Evolutionary conservation across 2,113 vertebrate genomes (phyloP).

Genomic region (Vanacampus margaritifer): DNA sequence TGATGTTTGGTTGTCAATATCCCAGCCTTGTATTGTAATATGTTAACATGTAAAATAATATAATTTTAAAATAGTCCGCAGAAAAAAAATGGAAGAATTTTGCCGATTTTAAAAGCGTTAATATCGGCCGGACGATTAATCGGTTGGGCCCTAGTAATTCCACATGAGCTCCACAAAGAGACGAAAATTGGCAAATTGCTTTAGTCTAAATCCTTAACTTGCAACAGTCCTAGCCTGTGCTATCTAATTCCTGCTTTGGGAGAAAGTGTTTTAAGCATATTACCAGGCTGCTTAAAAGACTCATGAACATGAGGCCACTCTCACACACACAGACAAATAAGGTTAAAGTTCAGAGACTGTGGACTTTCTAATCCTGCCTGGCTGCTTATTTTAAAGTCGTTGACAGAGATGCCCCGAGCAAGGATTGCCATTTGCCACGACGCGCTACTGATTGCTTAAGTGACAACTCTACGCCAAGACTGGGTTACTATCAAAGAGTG

Average conservation of each 20-base stretch:
- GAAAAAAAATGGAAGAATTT: too few species aligned
- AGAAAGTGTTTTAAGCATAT: slow-evolving; percentile 2
- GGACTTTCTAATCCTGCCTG: slow-evolving; percentile 47
- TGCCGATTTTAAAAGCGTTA: too few species aligned
- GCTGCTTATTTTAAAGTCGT: slow-evolving; percentile 27
- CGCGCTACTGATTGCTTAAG: slow-evolving; percentile 47
- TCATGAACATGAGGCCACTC: slow-evolving; percentile 22
- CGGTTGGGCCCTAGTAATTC: too few species aligned
- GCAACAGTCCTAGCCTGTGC: neutral
- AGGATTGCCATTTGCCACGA: slow-evolving; percentile 36
- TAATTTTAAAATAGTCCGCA: too few species aligned
- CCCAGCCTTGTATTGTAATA: too few species aligned
- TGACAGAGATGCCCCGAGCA: slow-evolving; percentile 18
- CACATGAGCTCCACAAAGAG: neutral
- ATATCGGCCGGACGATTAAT: too few species aligned
- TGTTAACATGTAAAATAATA: too few species aligned
- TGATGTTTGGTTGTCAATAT: too few species aligned
- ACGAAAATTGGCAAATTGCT: neutral
- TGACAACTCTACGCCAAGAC: slow-evolving; percentile 35
- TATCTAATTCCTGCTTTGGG: neutral
- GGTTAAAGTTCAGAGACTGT: slow-evolving; percentile 28
- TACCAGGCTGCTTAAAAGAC: neutral
- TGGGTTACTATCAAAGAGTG: slow-evolving; percentile 55
- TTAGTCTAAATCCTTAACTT: neutral
- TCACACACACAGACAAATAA: slow-evolving; percentile 20